A percentile compares a stretch with the other conserved stretches of the same genome.
Conservation (phyloP, 92 coral and sea anemone genomes). For the Montipora capitata region DNA sequence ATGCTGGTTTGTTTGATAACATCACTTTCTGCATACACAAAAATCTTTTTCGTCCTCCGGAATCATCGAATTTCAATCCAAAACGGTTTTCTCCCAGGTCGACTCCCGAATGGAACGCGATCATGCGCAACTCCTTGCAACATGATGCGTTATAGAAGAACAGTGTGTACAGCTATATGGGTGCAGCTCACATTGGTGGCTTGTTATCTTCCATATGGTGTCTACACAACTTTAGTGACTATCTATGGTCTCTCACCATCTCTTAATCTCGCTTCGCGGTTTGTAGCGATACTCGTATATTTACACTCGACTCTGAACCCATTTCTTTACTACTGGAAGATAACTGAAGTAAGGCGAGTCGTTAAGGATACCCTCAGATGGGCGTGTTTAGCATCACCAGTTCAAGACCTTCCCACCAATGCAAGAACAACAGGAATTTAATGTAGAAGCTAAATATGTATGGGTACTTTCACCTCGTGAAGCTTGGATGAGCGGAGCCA, state of each 20-base stretch:
- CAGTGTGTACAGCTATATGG: constrained; percentile 13
- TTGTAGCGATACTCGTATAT: background rate
- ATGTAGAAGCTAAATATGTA: no score
- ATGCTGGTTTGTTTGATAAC: background rate
- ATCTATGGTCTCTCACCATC: background rate
- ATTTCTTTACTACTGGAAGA: constrained; percentile 31
- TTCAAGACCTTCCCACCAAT: background rate
- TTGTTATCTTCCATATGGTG: constrained; percentile 27
- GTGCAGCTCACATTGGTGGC: constrained; percentile 17
- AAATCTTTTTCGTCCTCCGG: constrained; percentile 10
- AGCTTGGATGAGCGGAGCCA: no score
- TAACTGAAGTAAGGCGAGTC: constrained; percentile 9
- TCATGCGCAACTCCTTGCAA: background rate
- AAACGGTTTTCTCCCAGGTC: background rate
- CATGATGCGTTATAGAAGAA: constrained; percentile 5
- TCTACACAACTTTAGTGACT: background rate
- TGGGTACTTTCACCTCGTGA: no score
- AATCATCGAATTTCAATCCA: background rate
- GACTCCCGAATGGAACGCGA: background rate
- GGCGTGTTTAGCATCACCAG: background rate
- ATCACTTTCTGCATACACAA: background rate
- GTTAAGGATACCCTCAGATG: background rate
- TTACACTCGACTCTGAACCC: constrained; percentile 32
- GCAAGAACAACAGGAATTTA: background rate
- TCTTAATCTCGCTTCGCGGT: background rate